These are phyloP conservation scores for Habroteleia sp. DNA, from an alignment of 2,888 invertebrate genomes.

Conservation along the genomic window DNA sequence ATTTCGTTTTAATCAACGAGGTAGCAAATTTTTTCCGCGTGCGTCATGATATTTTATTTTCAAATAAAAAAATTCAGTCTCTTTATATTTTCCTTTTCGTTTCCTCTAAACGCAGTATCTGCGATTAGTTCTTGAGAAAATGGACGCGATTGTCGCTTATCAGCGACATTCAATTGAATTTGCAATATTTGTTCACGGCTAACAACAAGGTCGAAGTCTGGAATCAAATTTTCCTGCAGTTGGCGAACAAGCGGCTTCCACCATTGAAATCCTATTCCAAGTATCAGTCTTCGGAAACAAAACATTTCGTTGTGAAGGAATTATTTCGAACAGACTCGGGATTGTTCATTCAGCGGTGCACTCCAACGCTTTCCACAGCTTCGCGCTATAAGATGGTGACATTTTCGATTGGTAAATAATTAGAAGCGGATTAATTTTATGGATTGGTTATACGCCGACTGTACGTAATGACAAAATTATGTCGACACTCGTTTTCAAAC, in stretches of 20 bases:
- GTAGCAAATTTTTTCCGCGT: no score
- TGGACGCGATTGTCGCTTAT: constrained; percentile 4
- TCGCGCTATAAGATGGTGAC: neutral
- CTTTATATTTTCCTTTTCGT: neutral
- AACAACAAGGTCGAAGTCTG: constrained; percentile 16
- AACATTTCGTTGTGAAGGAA: constrained; percentile 10
- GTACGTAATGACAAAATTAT: neutral
- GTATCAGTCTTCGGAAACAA: constrained; percentile 19
- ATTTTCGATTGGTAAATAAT: no score
- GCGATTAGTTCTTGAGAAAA: no score
- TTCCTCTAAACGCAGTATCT: no score
- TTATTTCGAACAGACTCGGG: constrained; percentile 1
- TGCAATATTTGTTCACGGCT: constrained; percentile 19
- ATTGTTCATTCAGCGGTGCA: no score
- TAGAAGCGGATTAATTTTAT: no score
- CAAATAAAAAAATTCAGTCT: no score
- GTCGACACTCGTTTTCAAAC: no score
- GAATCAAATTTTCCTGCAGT: constrained; percentile 22
- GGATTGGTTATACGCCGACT: neutral
- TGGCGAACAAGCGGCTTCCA: constrained; percentile 24
- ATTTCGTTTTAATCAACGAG: constrained; percentile 1
- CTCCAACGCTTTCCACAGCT: neutral
- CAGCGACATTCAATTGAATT: constrained; percentile 2
- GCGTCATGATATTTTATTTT: no score
- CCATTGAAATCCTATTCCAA: constrained; percentile 34